Base-by-base conservation (phyloP, 1,140 invertebrate species). In the Cotesia chilonis region DNA sequence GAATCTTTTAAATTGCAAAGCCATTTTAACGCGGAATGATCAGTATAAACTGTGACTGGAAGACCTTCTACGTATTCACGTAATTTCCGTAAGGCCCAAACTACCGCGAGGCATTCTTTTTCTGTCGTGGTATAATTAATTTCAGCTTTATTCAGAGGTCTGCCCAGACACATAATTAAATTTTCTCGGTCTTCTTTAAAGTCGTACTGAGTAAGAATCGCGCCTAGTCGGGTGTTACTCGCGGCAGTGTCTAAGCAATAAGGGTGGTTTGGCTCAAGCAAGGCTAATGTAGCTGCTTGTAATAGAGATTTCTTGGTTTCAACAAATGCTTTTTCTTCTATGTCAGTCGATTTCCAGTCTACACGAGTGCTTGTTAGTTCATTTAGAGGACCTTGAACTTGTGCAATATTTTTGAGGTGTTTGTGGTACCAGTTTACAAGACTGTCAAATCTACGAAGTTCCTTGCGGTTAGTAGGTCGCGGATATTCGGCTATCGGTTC, bases 31-130 rank as follows among this genome's bases (percentile, higher is more conserved):
- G 17, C 28, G 4, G 59, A 20, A 35, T 60, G 59, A 1, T 60
- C 59, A n/a, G 59, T 60, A 35, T 35, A 20, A 7, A 60, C 59
- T 35, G 28, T 60, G 4, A 35, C 28, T 35, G 59, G 17, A 0
- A 35, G 9, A 4, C 4, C 28, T 60, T 60, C 59, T 35, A 35
- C 10, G 4, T 60, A 60, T 10, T 20, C 59, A 6, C 59, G 20
- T 36, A 60, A 12, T 10, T 60, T 28, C 20, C 9, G 4, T 10
- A 6, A 35, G 10, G 59, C 59, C 59, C 59, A 60, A 36, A 60
- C 28, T 6, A 60, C 59, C n/a, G 17, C 20, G 3, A 60, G 28
- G 59, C 59, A 60, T 60, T 60, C 20, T 36, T 60, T 60, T 12
- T 60, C 59, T 10, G 59, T 60, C 20, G 59, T 60, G 0, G 59